phyloP scores from a whole-genome alignment of 2,888 invertebrate genomes.

The Fragum fragum region DNA sequence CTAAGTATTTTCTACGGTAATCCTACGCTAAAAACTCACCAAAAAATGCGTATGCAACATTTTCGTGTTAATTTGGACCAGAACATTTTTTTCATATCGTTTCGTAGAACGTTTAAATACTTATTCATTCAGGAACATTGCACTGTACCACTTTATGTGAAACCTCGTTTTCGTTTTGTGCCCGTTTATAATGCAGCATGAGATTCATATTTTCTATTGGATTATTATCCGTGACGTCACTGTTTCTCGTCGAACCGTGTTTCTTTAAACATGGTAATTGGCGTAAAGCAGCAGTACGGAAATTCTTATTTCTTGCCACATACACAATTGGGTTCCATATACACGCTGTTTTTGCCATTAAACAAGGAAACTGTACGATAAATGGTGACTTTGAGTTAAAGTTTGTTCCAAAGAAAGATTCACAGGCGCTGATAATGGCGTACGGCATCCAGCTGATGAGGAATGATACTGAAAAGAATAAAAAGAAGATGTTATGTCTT shows the following conservation, averaged over 20 bases:
- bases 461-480: conserved; percentile 47
- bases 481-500: not conserved
- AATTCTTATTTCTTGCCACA: conserved; percentile 38
- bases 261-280: conserved; percentile 7
- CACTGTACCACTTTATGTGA: conserved; percentile 10
- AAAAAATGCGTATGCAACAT: too few relatives aligned
- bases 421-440: conserved; percentile 44
- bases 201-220: not conserved
- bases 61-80: too few relatives aligned
- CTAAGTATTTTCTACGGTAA: too few relatives aligned
- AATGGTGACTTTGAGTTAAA: conserved; percentile 31
- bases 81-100: too few relatives aligned
- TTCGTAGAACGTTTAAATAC: too few relatives aligned
- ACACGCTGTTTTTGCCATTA: conserved; percentile 51
- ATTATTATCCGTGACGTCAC: not conserved
- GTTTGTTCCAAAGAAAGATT: conserved; percentile 47
- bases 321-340: conserved; percentile 51
- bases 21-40: too few relatives aligned
- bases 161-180: conserved; percentile 11
- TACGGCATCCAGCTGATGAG: conserved; percentile 54
- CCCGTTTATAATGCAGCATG: conserved; percentile 5
- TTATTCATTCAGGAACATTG: not conserved
- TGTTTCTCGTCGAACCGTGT: not conserved
- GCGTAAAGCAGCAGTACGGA: conserved; percentile 21
- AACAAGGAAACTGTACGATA: conserved; percentile 48